Evolutionary conservation across 2,888 invertebrate species (phyloP).

Genomic region (Meteorus cinctellus): DNA sequence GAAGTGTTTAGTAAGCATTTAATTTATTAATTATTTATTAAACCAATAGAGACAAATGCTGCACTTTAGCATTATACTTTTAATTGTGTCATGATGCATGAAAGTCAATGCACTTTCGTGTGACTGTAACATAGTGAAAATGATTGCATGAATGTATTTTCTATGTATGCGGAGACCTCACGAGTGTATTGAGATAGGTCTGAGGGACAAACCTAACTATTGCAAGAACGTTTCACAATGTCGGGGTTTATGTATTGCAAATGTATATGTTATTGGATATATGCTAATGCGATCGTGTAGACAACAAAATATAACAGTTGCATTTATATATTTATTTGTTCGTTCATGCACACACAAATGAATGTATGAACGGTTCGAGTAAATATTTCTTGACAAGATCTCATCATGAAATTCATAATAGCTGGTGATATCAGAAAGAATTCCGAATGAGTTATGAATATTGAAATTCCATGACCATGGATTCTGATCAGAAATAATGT

Average conservation of each 20-base stretch:
- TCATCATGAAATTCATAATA: too few relatives aligned
- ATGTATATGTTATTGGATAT: neutral
- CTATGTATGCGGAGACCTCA: neutral
- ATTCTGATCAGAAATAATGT: too few relatives aligned
- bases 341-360: neutral
- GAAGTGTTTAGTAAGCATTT: too few relatives aligned
- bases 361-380: too few relatives aligned
- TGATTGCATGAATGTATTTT: neutral
- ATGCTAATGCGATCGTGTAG: neutral
- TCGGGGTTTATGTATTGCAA: neutral
- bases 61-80: neutral
- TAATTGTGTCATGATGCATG: neutral
- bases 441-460: too few relatives aligned
- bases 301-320: neutral
- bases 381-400: too few relatives aligned
- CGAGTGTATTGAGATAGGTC: neutral
- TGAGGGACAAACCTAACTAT: neutral
- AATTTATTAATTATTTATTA: neutral
- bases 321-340: neutral
- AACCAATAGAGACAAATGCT: neutral
- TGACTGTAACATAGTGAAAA: neutral
- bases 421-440: too few relatives aligned
- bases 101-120: neutral
- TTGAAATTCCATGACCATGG: too few relatives aligned
- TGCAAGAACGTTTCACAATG: neutral